These are phyloP conservation scores for Cyanocitta stelleri DNA, from an alignment of 2,113 vertebrate genomes.

Conservation along the genomic window DNA sequence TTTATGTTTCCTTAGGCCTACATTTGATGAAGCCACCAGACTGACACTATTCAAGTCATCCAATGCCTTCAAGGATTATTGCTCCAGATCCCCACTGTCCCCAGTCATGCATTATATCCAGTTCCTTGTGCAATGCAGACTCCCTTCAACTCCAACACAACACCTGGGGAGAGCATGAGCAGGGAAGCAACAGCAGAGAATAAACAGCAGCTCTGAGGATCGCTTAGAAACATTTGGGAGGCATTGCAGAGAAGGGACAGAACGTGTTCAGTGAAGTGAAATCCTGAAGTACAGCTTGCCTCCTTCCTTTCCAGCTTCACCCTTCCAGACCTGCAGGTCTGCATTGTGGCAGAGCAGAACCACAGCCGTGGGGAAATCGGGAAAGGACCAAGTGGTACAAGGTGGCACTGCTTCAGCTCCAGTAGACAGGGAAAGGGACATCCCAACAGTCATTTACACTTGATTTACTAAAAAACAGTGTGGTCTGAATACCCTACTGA, in stretches of 20 bases:
- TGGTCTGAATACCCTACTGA: neutral
- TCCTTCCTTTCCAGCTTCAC: neutral
- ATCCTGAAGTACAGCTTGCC: neutral
- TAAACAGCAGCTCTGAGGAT: neutral
- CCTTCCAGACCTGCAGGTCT: neutral
- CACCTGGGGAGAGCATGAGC: accelerated
- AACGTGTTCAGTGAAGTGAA: neutral
- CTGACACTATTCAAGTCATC: neutral
- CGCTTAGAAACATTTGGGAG: neutral
- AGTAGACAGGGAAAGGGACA: neutral
- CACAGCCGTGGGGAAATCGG: accelerated
- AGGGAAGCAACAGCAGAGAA: neutral
- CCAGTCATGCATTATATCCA: neutral
- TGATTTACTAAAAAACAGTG: neutral
- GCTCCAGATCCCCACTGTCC: neutral
- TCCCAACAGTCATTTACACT: neutral
- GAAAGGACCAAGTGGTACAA: neutral
- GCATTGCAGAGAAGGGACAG: neutral
- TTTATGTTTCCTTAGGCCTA: neutral
- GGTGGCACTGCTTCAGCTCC: no score
- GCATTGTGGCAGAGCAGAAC: neutral
- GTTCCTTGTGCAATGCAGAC: neutral
- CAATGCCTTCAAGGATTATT: neutral
- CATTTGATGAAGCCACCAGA: neutral
- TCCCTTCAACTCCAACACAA: neutral